Percentiles rank a stretch among this genome's conserved stretches.
Conservation (phyloP, 2,113 vertebrate genomes). For the Calonectris borealis region DNA sequence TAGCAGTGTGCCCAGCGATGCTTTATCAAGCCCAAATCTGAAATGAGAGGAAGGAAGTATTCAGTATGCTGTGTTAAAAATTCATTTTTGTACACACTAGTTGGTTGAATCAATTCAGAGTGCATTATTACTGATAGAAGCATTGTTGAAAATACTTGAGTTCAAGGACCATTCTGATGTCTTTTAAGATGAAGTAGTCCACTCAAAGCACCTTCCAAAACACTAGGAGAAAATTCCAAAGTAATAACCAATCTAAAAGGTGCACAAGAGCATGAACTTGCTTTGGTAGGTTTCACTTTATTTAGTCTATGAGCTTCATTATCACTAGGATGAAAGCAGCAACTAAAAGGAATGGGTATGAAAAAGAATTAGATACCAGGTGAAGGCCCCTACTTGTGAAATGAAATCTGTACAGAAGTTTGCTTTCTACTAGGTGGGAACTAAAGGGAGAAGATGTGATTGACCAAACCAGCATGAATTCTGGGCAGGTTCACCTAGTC, state of each 20-base stretch:
- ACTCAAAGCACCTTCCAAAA: background rate
- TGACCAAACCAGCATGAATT: background rate
- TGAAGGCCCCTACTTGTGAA: background rate
- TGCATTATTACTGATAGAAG: background rate
- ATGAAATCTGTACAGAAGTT: background rate
- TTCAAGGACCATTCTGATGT: background rate
- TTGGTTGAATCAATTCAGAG: background rate
- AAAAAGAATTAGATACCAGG: background rate
- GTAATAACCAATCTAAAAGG: background rate
- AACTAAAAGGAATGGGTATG: background rate
- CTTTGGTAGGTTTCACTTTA: background rate
- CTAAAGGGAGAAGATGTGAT: background rate
- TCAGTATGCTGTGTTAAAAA: background rate
- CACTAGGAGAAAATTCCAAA: background rate
- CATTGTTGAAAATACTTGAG: background rate
- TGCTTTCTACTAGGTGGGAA: background rate
- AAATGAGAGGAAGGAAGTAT: background rate
- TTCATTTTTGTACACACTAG: background rate
- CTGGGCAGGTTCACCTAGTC: constrained; percentile 30
- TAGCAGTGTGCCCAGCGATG: constrained; percentile 68
- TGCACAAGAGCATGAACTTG: background rate
- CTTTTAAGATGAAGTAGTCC: background rate
- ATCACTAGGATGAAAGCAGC: background rate
- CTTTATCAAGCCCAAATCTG: constrained; percentile 83
- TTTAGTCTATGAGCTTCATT: constrained; percentile 2